phyloP scores from a whole-genome alignment of 2,888 invertebrate species.

The Podabrus alpinus region DNA sequence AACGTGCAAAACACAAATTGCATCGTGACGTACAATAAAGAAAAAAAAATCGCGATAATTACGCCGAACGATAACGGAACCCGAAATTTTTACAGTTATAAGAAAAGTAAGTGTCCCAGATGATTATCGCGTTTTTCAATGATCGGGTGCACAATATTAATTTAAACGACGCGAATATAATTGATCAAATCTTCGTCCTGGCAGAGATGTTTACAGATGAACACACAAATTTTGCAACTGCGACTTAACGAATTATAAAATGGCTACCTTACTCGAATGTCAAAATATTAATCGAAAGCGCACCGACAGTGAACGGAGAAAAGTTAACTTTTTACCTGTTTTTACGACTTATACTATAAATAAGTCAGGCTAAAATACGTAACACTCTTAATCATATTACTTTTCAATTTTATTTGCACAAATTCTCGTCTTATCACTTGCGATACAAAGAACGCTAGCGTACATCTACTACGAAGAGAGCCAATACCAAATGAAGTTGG shows the following conservation, averaged over 20 bases:
- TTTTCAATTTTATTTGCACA: slow-evolving; percentile 4
- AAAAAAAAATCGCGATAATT: slow-evolving; percentile 1
- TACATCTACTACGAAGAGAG: slow-evolving; percentile 34
- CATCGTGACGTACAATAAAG: neutral
- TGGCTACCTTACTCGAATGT: slow-evolving; percentile 33
- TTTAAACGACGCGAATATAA: neutral
- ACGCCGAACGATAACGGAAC: slow-evolving; percentile 2
- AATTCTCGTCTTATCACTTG: slow-evolving; percentile 26
- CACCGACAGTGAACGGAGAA: slow-evolving; percentile 13
- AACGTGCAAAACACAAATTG: slow-evolving; percentile 6
- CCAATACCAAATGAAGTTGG: slow-evolving; percentile 46
- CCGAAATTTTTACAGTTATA: slow-evolving; percentile 2
- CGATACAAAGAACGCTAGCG: slow-evolving; percentile 33
- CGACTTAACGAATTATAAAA: slow-evolving; percentile 22
- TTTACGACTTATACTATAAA: slow-evolving; percentile 30
- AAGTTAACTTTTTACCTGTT: slow-evolving; percentile 27
- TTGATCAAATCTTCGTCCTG: neutral
- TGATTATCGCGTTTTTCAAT: neutral
- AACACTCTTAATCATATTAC: slow-evolving; percentile 31
- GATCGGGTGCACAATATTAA: neutral
- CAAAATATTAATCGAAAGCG: slow-evolving; percentile 28
- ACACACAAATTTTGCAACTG: neutral
- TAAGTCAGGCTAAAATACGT: slow-evolving; percentile 27
- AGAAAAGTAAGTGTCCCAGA: neutral
- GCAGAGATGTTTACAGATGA: slow-evolving; percentile 15